Evolutionary conservation across 2,797 vertebrate genomes (phyloP), one percentile per base, ranked within the genome.

Genomic region (Chrosomus eos): DNA sequence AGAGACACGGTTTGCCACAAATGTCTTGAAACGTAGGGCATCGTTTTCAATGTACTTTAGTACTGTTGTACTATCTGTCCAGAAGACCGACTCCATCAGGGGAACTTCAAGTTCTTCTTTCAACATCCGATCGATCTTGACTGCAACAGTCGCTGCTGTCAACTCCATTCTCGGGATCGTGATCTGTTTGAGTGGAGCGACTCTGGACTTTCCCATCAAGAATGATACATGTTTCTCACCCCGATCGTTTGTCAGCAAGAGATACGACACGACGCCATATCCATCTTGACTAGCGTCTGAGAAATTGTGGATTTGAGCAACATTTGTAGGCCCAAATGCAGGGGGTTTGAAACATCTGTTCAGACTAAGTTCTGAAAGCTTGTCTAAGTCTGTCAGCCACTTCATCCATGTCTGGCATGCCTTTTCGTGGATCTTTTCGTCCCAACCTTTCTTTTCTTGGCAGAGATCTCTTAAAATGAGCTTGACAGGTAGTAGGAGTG

Each of bases 21-120:
- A 87, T 11, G 62, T 85, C 43, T 87, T 86, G 51, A 85, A 85
- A 40, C n/a, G 48, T n/a, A 26, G 45, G 19, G 71, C n/a, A 23
- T 88, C 51, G 62, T 80, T 87, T 38, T 31, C 10, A 7, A 87
- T 76, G 33, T 87, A 88, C 21, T 51, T 87, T 7, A 88, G 60
- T 28, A 86, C 81, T 45, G 73, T 81, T 11, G 31, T 40, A 43
- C 80, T 82, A 60, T 87, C 86, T 0, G 80, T 88, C 80, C 86
- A 85, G n/a, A 85, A 86, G 10, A 80, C 45, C 8, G 53, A 82
- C 19, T 68, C 43, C 45, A 28, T 28, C 72, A 74, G 28, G 6
- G n/a, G n/a, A 74, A 74, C 14, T 48, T 74, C 71, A 48, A 74
- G 45, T 48, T 78, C 66, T 51, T 55, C 23, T 68, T 33, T 68